These are phyloP conservation scores for Sebastes oblongus DNA, from an alignment of 2,797 vertebrate genomes.

Conservation along the genomic window DNA sequence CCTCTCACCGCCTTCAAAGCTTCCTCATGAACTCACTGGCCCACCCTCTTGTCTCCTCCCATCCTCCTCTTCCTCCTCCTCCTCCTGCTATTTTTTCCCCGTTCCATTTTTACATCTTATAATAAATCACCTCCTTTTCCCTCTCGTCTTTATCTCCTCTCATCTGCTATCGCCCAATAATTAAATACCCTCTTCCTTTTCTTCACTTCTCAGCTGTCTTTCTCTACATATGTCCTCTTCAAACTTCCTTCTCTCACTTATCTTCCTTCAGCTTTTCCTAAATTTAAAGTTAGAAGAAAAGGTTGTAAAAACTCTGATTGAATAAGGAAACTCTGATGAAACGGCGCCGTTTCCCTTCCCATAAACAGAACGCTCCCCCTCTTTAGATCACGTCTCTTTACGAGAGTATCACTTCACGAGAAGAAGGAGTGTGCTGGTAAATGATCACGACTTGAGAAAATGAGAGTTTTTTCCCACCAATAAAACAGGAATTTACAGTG, in stretches of 20 bases:
- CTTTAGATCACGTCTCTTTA: conserved; percentile 25
- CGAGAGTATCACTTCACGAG: conserved; percentile 5
- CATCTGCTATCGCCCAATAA: conserved; percentile 25
- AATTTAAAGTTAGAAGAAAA: neutral
- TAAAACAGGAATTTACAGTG: conserved; percentile 57
- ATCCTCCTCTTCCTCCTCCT: neutral
- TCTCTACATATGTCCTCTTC: neutral
- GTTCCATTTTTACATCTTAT: conserved; percentile 36
- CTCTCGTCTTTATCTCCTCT: conserved; percentile 9
- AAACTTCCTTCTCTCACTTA: neutral
- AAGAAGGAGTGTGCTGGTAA: conserved; percentile 8
- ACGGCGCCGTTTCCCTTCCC: neutral
- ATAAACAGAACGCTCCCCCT: conserved; percentile 16
- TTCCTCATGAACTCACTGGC: conserved; percentile 26
- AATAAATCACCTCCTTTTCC: conserved; percentile 17
- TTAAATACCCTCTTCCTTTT: conserved; percentile 22
- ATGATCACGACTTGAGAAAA: conserved; percentile 48
- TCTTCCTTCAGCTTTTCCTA: neutral
- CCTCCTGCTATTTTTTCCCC: neutral
- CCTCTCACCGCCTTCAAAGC: conserved; percentile 21
- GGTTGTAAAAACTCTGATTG: neutral
- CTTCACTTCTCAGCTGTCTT: neutral
- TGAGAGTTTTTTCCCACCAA: conserved; percentile 37
- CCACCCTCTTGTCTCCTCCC: neutral
- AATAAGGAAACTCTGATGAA: conserved; percentile 8